A percentile compares a stretch with the other conserved stretches of the same genome.
Evolutionary conservation across 2,888 invertebrate genomes (phyloP).

Genomic region (Lycophotia porphyrea): DNA sequence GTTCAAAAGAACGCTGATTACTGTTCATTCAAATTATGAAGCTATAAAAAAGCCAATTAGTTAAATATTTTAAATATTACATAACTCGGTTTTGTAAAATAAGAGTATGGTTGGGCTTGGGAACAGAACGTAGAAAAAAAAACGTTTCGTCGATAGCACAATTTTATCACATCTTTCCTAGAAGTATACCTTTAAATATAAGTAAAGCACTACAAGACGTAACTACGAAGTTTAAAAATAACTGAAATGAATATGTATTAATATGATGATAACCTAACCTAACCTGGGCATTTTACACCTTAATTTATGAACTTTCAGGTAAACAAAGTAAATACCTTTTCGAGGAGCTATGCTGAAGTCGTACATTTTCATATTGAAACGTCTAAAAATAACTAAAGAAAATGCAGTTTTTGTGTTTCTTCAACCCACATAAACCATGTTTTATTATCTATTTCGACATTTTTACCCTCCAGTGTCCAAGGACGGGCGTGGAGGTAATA

Average conservation of each 20-base stretch:
- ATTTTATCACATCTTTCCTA: background rate
- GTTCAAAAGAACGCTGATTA: background rate
- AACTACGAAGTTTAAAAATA: slow-evolving; percentile 10
- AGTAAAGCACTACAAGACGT: background rate
- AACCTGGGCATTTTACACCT: slow-evolving; percentile 1
- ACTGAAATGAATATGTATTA: slow-evolving; percentile 25
- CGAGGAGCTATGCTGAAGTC: background rate
- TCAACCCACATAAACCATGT: slow-evolving; percentile 51
- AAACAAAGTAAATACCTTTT: slow-evolving; percentile 4
- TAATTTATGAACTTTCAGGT: slow-evolving; percentile 13
- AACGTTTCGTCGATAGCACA: background rate
- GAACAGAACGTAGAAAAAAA: background rate
- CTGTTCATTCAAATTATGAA: background rate
- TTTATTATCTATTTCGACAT: slow-evolving; percentile 60
- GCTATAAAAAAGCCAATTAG: background rate
- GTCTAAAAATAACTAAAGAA: slow-evolving; percentile 33
- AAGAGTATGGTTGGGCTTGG: background rate
- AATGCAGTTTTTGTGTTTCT: slow-evolving; percentile 62
- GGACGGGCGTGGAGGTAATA: slow-evolving; percentile 55
- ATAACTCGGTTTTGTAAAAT: background rate
- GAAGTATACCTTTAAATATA: background rate
- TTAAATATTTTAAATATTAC: background rate
- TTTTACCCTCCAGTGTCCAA: slow-evolving; percentile 53
- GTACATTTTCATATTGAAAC: slow-evolving; percentile 29
- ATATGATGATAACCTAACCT: slow-evolving; percentile 4